Evolutionary conservation across 2,797 vertebrate species (phyloP), one percentile per base, ranked within the genome.

Genomic region (Iguana delicatissima): DNA sequence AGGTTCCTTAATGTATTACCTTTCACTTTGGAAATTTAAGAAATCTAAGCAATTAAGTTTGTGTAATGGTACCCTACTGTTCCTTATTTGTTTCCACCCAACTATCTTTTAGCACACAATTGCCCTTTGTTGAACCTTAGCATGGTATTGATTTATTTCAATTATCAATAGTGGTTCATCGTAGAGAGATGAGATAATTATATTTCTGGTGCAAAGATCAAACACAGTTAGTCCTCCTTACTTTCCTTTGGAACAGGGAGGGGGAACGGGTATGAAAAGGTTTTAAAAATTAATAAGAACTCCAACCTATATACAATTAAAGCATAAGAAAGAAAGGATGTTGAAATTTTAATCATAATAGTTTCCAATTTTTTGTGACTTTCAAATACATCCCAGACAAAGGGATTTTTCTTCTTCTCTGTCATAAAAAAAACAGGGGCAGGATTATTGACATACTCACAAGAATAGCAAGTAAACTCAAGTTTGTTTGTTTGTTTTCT

Each of bases 11-110:
- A 96, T 94, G 7, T 69, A 94, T 92, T 95, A 82, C 92, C 86
- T 94, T 95, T 94, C 94, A 77, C 89, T 95, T 86, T 80, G 85
- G 84, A 96, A 95, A 92, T 96, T 91, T 90, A 93, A 95, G 93
- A 93, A 93, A 90, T 94, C 91, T 92, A 92, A 93, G 91, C 92
- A 95, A 94, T 95, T 95, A 96, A 80, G 80, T 90, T 88, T 84
- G 57, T 92, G 73, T 79, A 64, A 83, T 50, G 85, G 46, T 86
- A 88, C 29, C 83, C 91, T 90, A 74, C 90, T 89, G 79, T 77
- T 91, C 90, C 83, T 62, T 87, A 80, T 89, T 91, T 72, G 50
- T 91, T 96, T 94, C 90, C 93, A 81, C 72, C 89, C 84, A 79
- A 67, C 84, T 93, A 72, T 80, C 26, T 93, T 84, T 94, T 80